These are phyloP conservation scores for Plemyria rubiginata DNA, from an alignment of 2,888 invertebrate species.

Conservation along the genomic window DNA sequence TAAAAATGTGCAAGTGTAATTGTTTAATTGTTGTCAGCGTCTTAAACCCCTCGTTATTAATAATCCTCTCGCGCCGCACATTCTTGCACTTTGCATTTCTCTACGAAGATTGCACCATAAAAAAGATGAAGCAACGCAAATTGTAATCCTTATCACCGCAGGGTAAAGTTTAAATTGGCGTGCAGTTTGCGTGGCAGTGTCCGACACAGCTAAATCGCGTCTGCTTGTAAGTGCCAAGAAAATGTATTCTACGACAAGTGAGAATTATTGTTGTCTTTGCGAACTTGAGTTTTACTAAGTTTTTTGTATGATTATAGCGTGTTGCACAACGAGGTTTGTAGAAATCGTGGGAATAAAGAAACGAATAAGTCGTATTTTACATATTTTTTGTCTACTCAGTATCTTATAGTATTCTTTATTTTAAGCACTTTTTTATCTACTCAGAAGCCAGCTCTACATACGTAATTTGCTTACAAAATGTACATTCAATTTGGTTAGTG, in stretches of 20 bases:
- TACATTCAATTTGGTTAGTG: too few relatives aligned
- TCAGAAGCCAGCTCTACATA: too few relatives aligned
- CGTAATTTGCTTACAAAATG: too few relatives aligned
- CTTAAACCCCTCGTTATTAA: slow-evolving; percentile 50
- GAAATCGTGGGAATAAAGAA: too few relatives aligned
- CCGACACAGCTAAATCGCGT: slow-evolving; percentile 79
- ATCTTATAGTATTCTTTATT: too few relatives aligned
- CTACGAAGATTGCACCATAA: slow-evolving; percentile 57
- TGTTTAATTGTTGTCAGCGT: too few relatives aligned
- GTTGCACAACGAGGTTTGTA: neutral
- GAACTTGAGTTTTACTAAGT: slow-evolving; percentile 61
- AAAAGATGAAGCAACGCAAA: slow-evolving; percentile 44
- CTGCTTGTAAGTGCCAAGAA: slow-evolving; percentile 75
- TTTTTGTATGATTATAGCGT: slow-evolving; percentile 41
- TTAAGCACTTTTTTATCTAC: too few relatives aligned
- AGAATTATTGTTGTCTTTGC: slow-evolving; percentile 76
- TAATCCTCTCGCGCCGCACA: slow-evolving; percentile 60
- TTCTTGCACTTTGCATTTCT: slow-evolving; percentile 72
- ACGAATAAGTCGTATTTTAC: too few relatives aligned
- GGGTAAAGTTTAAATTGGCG: slow-evolving; percentile 65
- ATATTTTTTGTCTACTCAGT: too few relatives aligned
- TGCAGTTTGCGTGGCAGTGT: slow-evolving; percentile 45
- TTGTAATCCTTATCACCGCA: slow-evolving; percentile 49
- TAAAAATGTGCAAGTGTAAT: too few relatives aligned
- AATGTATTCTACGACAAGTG: slow-evolving; percentile 80